Conservation (phyloP, 2,113 vertebrate species). For the Passerina amoena region DNA sequence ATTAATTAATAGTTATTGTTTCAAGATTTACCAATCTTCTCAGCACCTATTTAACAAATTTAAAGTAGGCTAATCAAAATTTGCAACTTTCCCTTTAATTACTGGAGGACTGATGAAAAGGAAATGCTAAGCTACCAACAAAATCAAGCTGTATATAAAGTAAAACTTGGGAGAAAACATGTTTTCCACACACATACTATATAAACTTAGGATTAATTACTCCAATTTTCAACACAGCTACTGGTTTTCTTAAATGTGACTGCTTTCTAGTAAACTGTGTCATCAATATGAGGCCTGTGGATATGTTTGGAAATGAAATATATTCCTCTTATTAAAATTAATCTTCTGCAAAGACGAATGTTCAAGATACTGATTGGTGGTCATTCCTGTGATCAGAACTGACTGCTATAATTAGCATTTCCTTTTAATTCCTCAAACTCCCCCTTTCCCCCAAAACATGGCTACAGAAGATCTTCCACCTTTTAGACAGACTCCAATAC, state of each 20-base stretch:
- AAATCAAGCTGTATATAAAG: neutral
- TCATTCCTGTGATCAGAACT: neutral
- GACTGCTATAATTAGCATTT: neutral
- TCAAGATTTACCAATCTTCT: neutral
- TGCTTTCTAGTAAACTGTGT: neutral
- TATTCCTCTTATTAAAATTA: neutral
- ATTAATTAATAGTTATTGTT: neutral
- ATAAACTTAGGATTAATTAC: neutral
- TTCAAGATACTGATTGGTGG: neutral
- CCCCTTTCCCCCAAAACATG: neutral
- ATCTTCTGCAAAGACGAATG: neutral
- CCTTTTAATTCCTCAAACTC: neutral
- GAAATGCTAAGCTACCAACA: neutral
- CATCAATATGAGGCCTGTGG: neutral
- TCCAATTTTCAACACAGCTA: neutral
- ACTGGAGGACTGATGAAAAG: neutral
- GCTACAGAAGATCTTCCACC: neutral
- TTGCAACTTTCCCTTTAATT: neutral
- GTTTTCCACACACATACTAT: neutral
- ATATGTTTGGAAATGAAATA: neutral
- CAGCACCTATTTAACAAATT: neutral
- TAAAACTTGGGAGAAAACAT: neutral
- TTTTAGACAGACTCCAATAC: neutral
- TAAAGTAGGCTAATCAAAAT: neutral
- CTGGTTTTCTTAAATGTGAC: neutral